Base-by-base conservation (phyloP, 2,888 invertebrate species). In the Cartodere bifasciata region DNA sequence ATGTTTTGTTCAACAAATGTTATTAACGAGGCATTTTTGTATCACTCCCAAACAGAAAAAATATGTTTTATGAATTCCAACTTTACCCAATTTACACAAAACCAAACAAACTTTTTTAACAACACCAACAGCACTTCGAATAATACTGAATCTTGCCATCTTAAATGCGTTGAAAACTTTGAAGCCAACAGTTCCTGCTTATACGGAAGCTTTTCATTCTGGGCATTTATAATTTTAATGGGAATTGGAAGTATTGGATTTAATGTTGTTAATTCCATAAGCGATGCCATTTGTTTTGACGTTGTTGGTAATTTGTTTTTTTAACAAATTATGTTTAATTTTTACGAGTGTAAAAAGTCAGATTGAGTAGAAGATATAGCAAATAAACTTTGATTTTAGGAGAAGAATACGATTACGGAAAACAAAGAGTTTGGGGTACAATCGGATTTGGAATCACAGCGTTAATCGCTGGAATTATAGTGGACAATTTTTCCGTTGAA, bases 251-350 rank as follows among this genome's bases (percentile, higher is more conserved):
- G 75, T 2, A 78, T 85, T 34, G 78, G 80, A 3, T 86, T 79
- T 50, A 86, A 85, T 53, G 87, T 91, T 0, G 73, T 78, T 16
- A 83, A 88, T 48, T 85, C 82, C 26, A 77, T 91, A 21, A 82
- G 84, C 21, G 92, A 92, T 57, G 87, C 90, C 1, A 78, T 91
- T 16, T 87, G 88, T 54, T 90, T 90, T 50, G 85, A 90, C 56
- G 72, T 86, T 13, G 64, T 92, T 21, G 85, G 84, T 73, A 55
- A 62, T 64, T 55, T 14, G n/a, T n/a, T n/a, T n/a, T n/a, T n/a
- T n/a, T n/a, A n/a, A n/a, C n/a, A n/a, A n/a, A n/a, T n/a, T n/a
- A n/a, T n/a, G n/a, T n/a, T n/a, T n/a, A n/a, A n/a, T n/a, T n/a
- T n/a, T n/a, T n/a, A n/a, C n/a, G n/a, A n/a, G n/a, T n/a, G n/a